Evolutionary conservation across 2,113 vertebrate species (phyloP).

Genomic region (Callithrix jacchus): DNA sequence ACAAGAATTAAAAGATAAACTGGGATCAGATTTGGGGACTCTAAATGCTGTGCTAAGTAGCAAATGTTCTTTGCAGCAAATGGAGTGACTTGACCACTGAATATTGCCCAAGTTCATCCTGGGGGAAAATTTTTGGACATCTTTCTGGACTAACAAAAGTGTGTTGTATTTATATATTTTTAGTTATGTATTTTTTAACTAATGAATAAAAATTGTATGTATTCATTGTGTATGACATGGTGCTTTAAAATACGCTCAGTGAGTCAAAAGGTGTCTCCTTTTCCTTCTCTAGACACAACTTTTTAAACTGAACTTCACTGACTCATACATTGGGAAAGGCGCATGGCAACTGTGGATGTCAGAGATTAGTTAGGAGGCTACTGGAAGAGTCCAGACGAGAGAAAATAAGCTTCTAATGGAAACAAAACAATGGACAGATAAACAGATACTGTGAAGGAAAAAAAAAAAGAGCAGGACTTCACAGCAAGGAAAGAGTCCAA

Average conservation of each 20-base stretch:
- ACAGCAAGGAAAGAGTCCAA: neutral
- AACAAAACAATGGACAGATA: neutral
- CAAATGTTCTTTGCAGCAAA: slow-evolving; percentile 49
- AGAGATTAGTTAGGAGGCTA: neutral
- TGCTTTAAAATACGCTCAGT: no score
- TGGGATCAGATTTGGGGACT: neutral
- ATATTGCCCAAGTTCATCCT: neutral
- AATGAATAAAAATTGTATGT: no score
- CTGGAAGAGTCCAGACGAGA: neutral
- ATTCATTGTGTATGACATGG: no score
- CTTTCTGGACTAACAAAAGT: neutral
- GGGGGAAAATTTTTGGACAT: neutral
- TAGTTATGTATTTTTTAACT: no score
- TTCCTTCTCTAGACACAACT: neutral
- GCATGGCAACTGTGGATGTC: neutral
- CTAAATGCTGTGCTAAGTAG: neutral
- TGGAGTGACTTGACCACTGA: neutral
- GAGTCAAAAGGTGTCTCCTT: neutral
- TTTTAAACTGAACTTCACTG: neutral
- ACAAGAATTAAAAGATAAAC: slow-evolving; percentile 33
- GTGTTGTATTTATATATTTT: no score
- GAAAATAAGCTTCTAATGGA: neutral
- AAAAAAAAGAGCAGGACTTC: neutral
- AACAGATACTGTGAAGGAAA: neutral
- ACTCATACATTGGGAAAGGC: neutral